Evolutionary conservation across 1,140 invertebrate species (phyloP).

Genomic region (Meloidogyne hapla): DNA sequence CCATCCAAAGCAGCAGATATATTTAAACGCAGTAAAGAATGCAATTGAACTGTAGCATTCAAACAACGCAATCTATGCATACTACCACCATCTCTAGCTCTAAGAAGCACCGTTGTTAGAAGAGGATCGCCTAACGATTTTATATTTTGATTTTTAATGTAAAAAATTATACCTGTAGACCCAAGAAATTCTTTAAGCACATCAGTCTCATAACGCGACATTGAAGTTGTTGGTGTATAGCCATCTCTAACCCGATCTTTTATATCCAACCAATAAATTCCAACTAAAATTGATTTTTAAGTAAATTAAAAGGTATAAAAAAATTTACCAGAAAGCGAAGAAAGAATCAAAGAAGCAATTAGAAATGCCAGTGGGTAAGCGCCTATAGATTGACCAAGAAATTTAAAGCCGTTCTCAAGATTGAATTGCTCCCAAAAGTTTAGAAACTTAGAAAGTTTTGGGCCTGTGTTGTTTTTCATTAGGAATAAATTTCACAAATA

Average conservation of each 20-base stretch:
- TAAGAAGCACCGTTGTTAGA: conserved; percentile 40
- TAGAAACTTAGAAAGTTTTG: conserved; percentile 38
- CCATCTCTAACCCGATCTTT: conserved; percentile 48
- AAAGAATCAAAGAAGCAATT: conserved; percentile 46
- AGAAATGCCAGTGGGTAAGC: conserved; percentile 47
- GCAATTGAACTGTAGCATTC: conserved; percentile 44
- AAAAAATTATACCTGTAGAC: conserved; percentile 26
- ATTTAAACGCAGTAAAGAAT: conserved; percentile 27
- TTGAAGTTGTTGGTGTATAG: conserved; percentile 52
- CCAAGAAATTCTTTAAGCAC: conserved; percentile 53
- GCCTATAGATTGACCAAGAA: conserved; percentile 47
- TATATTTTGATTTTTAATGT: conserved; percentile 5
- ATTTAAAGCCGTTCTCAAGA: conserved; percentile 33
- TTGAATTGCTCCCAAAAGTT: conserved; percentile 45
- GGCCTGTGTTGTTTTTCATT: too few relatives aligned
- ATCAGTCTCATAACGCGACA: conserved; percentile 53
- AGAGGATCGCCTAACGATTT: conserved; percentile 43
- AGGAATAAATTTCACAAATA: too few relatives aligned
- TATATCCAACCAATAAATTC: conserved; percentile 32
- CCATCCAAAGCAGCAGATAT: conserved; percentile 14
- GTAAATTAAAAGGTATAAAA: background rate
- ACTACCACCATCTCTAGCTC: conserved; percentile 43
- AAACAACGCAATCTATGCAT: conserved; percentile 48
- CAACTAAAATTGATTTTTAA: background rate
- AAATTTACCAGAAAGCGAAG: conserved; percentile 34